phyloP scores from a whole-genome alignment of 2,797 vertebrate species.

The Phataginus tetradactyla region DNA sequence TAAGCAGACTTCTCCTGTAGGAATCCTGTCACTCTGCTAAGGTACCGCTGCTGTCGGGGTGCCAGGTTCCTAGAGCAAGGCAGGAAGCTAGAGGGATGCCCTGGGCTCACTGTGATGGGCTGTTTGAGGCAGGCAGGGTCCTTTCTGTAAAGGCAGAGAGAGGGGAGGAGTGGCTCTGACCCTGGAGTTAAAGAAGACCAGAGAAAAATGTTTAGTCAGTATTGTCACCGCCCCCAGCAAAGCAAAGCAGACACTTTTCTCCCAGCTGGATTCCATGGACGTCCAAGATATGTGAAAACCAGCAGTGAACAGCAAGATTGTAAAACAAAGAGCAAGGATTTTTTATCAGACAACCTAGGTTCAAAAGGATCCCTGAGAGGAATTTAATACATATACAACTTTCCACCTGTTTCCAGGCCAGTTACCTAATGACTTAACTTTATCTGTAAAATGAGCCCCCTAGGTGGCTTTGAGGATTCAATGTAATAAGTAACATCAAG shows the following conservation, averaged over 20 bases:
- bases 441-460: not conserved
- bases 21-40: not conserved
- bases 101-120: not conserved
- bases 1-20: no score
- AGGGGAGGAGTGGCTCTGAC: not conserved
- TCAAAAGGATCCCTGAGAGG: not conserved
- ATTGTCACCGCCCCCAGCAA: not conserved
- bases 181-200: not conserved
- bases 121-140: not conserved
- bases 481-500: not conserved
- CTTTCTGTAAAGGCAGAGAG: not conserved
- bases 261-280: no score
- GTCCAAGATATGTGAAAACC: not conserved
- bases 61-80: not conserved
- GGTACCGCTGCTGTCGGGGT: not conserved
- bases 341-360: not conserved
- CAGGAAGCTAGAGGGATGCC: not conserved
- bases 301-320: not conserved
- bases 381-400: accelerated
- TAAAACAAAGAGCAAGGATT: not conserved
- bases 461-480: not conserved
- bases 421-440: not conserved
- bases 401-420: not conserved
- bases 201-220: not conserved
- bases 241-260: not conserved